Conservation (phyloP, 53 echinoderm and acorn worm genomes). For the Stichopus horrens region DNA sequence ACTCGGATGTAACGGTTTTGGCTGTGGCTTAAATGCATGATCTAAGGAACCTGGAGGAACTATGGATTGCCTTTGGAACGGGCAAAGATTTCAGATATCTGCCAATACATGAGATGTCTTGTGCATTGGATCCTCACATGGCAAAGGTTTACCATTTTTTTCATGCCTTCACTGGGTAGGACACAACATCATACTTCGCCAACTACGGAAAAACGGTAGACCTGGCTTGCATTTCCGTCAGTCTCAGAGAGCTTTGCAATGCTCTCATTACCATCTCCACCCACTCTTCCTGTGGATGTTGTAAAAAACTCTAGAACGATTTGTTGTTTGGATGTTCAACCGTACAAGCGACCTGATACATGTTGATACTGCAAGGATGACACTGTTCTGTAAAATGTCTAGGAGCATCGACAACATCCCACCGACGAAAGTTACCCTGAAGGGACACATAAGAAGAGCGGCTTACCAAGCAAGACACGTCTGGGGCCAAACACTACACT, state of each 20-base stretch:
- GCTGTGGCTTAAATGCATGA: background rate
- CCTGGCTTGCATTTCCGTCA: slow-evolving; percentile 33
- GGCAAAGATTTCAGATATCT: slow-evolving; percentile 35
- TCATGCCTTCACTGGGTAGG: slow-evolving; percentile 56
- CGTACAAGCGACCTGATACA: background rate
- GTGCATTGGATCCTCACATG: slow-evolving; percentile 7
- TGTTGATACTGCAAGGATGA: slow-evolving; percentile 30
- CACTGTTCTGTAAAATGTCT: slow-evolving; percentile 40
- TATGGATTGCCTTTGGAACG: slow-evolving; percentile 54
- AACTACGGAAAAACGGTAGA: slow-evolving; percentile 38
- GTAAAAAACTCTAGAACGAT: slow-evolving; percentile 29
- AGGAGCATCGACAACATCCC: slow-evolving; percentile 25
- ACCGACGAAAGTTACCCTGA: background rate
- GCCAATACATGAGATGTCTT: slow-evolving; percentile 6
- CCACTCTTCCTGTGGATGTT: slow-evolving; percentile 10
- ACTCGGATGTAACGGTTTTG: slow-evolving; percentile 51
- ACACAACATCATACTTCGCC: slow-evolving; percentile 33
- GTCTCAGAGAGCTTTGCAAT: background rate
- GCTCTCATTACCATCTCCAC: slow-evolving; percentile 26
- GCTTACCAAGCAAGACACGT: too few species aligned
- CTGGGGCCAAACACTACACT: too few species aligned
- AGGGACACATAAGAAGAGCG: background rate
- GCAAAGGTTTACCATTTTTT: slow-evolving; percentile 35
- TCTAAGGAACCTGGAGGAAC: background rate
- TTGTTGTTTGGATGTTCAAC: slow-evolving; percentile 47